Evolutionary conservation across 2,113 vertebrate genomes (phyloP).

Genomic region (Plotosus lineatus): DNA sequence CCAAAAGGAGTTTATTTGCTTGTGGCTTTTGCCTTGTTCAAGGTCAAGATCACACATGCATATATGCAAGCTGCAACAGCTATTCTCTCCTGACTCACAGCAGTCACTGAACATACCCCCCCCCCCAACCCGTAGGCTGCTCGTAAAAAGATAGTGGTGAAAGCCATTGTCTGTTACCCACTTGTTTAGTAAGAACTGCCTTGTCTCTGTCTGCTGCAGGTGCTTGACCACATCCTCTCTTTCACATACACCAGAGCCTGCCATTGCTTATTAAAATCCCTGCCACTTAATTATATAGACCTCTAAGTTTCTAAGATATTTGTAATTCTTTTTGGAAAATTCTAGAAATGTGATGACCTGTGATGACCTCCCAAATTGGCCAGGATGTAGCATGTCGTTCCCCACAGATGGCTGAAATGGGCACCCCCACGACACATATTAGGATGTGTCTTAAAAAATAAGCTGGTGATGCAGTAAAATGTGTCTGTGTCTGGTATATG

Average conservation of each 20-base stretch:
- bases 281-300: neutral
- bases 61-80: neutral
- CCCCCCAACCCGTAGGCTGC: too few species aligned
- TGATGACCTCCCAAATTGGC: too few species aligned
- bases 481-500: neutral
- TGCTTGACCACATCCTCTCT: neutral
- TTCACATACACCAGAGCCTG: too few species aligned
- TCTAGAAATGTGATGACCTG: neutral
- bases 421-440: too few species aligned
- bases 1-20: neutral
- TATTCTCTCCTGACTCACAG: neutral
- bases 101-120: neutral
- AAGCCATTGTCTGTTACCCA: neutral
- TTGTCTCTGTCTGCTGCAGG: neutral
- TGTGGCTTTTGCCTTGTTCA: neutral
- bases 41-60: neutral
- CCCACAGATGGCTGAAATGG: too few species aligned
- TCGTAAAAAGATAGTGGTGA: neutral
- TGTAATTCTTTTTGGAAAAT: conserved; percentile 1
- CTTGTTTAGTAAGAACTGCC: neutral
- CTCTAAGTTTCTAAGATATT: neutral
- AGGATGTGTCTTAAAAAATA: too few species aligned
- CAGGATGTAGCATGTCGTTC: too few species aligned
- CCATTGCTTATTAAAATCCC: neutral
- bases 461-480: neutral